phyloP scores from a whole-genome alignment of 1,140 invertebrate genomes.

The Drosophila sturtevanti region DNA sequence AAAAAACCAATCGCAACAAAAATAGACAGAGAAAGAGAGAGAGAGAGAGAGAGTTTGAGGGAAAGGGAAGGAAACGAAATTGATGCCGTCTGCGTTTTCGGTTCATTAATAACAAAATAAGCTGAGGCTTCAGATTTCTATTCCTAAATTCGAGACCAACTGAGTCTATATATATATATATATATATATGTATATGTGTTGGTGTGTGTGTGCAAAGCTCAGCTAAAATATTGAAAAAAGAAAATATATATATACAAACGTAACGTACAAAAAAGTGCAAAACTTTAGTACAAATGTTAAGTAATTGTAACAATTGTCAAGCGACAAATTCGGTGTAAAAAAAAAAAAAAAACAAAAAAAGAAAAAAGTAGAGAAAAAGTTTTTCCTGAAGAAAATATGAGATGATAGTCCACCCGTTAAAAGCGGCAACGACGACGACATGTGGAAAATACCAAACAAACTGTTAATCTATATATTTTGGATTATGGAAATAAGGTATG shows the following conservation, averaged over 20 bases:
- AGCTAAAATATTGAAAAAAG: slow-evolving; percentile 35
- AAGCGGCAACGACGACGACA: slow-evolving; percentile 43
- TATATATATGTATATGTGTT: neutral
- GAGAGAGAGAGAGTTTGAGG: neutral
- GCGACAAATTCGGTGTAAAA: slow-evolving; percentile 56
- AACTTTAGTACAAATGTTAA: slow-evolving; percentile 22
- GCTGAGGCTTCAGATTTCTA: slow-evolving; percentile 17
- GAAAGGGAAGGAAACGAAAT: neutral
- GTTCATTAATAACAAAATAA: slow-evolving; percentile 57
- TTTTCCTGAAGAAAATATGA: neutral
- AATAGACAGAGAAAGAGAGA: neutral
- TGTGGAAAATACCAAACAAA: slow-evolving; percentile 82
- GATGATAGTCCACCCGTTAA: neutral
- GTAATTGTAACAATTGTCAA: slow-evolving; percentile 40
- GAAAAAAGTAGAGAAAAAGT: neutral
- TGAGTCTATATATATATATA: neutral
- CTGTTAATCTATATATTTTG: slow-evolving; percentile 81
- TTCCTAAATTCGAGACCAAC: neutral
- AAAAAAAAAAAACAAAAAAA: slow-evolving; percentile 62
- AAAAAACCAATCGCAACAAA: neutral
- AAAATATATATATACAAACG: neutral
- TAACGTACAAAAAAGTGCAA: neutral
- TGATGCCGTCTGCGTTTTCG: slow-evolving; percentile 61
- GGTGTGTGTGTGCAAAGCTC: slow-evolving; percentile 59
- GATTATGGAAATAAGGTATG: slow-evolving; percentile 82